phyloP scores from a whole-genome alignment of 2,888 invertebrate genomes.

The Scaptomyza polygonia region DNA sequence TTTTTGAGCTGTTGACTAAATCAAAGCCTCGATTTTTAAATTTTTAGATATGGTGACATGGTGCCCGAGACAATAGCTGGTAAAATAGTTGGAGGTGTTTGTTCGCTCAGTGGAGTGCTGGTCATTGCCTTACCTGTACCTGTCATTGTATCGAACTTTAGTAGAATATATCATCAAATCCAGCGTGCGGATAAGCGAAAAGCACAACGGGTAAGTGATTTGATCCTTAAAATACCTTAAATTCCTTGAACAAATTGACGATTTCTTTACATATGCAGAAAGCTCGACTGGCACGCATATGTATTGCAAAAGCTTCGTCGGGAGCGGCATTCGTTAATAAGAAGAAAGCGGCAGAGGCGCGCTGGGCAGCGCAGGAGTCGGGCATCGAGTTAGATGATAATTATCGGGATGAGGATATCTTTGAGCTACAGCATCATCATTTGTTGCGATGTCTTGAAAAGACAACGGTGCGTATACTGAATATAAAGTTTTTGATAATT shows the following conservation, averaged over 20 bases:
- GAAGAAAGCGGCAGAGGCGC: slow-evolving; percentile 98
- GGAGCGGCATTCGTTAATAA: slow-evolving; percentile 99
- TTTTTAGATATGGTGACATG: slow-evolving; percentile 98
- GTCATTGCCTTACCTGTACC: slow-evolving; percentile 99
- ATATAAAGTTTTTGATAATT: background rate
- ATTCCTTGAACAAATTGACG: background rate
- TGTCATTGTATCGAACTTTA: slow-evolving; percentile 99
- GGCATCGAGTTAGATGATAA: slow-evolving; percentile 96
- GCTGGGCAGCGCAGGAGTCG: slow-evolving; percentile 96
- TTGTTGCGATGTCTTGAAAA: slow-evolving; percentile 98
- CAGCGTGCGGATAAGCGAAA: slow-evolving; percentile 99
- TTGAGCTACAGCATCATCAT: slow-evolving; percentile 99
- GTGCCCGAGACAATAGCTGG: slow-evolving; percentile 99
- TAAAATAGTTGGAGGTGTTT: slow-evolving; percentile 99
- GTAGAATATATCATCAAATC: slow-evolving; percentile 99
- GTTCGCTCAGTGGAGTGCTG: slow-evolving; percentile 98
- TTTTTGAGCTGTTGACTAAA: background rate
- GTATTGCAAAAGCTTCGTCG: slow-evolving; percentile 99
- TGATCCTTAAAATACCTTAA: background rate
- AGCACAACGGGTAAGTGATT: slow-evolving; percentile 95
- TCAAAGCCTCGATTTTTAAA: background rate
- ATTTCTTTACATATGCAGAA: slow-evolving; percentile 88
- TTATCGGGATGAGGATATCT: slow-evolving; percentile 97
- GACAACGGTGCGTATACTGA: slow-evolving; percentile 91
- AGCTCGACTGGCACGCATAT: slow-evolving; percentile 98